phyloP scores from a whole-genome alignment of 1,140 invertebrate genomes.

The Asobara japonica region DNA sequence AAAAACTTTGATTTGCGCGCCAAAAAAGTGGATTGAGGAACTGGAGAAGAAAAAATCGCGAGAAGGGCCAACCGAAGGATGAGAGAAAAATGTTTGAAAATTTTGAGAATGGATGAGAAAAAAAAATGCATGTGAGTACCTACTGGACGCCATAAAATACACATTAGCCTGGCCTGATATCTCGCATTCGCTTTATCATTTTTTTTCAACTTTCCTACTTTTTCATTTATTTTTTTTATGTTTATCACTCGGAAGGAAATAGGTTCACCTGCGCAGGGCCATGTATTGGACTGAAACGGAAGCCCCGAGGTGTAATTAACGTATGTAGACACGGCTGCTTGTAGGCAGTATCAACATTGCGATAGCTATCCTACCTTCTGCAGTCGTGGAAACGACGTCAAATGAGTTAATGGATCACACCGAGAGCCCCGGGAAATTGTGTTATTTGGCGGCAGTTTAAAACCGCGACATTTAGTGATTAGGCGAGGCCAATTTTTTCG shows the following conservation, averaged over 20 bases:
- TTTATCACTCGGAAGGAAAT: not conserved
- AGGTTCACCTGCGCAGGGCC: not conserved
- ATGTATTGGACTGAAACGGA: not conserved
- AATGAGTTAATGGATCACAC: not conserved
- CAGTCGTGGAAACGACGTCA: not conserved
- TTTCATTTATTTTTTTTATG: not conserved
- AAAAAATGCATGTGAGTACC: not conserved
- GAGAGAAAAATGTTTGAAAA: not conserved
- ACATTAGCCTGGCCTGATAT: conserved; percentile 3
- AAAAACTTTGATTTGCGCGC: no score
- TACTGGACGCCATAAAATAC: not conserved
- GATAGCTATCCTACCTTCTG: not conserved
- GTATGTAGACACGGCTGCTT: not conserved
- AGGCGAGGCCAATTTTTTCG: no score
- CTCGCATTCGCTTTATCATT: conserved; percentile 4
- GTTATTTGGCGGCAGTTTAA: no score
- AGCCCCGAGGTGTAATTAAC: not conserved
- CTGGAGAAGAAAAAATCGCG: no score
- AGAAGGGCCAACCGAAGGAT: no score
- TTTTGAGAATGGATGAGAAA: not conserved
- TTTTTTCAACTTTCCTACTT: conserved; percentile 7
- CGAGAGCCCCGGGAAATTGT: no score
- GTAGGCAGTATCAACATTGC: not conserved
- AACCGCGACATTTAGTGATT: no score
- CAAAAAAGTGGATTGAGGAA: no score